Evolutionary conservation across 2,888 invertebrate genomes (phyloP).

Genomic region (Pyrrhosoma nymphula): DNA sequence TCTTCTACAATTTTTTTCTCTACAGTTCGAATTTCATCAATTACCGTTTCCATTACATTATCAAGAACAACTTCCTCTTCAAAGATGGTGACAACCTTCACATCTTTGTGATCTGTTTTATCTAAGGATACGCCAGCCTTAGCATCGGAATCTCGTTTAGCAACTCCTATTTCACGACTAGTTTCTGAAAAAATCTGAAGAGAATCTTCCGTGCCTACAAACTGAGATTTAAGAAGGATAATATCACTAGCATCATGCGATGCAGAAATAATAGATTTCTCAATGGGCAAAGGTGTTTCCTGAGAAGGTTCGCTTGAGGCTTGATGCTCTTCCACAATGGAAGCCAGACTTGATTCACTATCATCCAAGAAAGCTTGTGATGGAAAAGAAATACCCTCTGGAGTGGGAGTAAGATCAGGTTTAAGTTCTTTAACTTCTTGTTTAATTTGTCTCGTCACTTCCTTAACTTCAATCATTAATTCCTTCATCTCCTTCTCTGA

Average conservation of each 20-base stretch:
- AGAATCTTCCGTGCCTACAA: background rate
- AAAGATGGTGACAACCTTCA: constrained; percentile 48
- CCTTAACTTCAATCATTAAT: constrained; percentile 78
- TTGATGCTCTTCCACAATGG: constrained; percentile 16
- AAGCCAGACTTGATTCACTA: background rate
- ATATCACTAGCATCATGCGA: background rate
- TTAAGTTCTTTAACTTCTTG: constrained; percentile 79
- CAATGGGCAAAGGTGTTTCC: background rate
- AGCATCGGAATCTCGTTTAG: background rate
- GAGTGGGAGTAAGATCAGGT: constrained; percentile 80
- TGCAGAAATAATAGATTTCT: background rate
- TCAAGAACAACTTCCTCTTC: constrained; percentile 68
- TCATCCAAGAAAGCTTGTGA: constrained; percentile 46
- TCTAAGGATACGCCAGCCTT: background rate
- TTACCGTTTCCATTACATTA: constrained; percentile 62
- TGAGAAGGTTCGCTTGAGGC: background rate
- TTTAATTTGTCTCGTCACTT: constrained; percentile 79
- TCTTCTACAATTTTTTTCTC: background rate
- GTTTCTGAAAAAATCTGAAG: background rate
- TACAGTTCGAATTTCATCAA: constrained; percentile 66
- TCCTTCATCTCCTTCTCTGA: constrained; percentile 73
- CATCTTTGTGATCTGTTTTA: background rate
- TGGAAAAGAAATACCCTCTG: constrained; percentile 75
- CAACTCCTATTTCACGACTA: constrained; percentile 33
- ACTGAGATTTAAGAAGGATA: background rate